Conservation (phyloP, 2,113 vertebrate genomes). For the Cochlearius cochlearius region DNA sequence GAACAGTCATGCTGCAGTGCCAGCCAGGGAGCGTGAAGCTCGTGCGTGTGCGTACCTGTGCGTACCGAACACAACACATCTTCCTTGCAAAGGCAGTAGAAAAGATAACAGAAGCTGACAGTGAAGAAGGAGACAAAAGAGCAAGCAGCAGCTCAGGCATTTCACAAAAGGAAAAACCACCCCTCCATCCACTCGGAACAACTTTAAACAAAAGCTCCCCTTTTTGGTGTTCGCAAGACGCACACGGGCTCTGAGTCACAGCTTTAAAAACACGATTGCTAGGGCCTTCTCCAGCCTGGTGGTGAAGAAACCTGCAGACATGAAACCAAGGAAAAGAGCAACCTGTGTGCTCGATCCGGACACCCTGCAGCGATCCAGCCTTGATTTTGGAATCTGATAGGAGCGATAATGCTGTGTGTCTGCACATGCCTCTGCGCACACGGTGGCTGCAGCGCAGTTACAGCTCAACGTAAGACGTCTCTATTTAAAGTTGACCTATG, state of each 20-base stretch:
- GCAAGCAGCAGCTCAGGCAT: not conserved
- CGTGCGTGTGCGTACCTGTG: rapidly evolving
- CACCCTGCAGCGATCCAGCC: not conserved
- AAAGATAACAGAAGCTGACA: not conserved
- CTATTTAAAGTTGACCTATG: not conserved
- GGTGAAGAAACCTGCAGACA: not conserved
- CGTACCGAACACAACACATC: not conserved
- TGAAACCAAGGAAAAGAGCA: not conserved
- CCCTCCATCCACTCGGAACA: not conserved
- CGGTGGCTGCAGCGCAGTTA: rapidly evolving
- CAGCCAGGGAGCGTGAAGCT: not conserved
- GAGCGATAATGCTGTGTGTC: not conserved
- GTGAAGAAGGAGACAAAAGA: not conserved
- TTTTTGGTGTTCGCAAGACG: not conserved
- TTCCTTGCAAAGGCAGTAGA: not conserved
- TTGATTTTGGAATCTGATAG: not conserved
- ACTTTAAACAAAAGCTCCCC: not conserved
- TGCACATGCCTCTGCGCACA: not conserved
- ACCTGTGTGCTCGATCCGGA: not conserved
- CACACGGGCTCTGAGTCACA: rapidly evolving
- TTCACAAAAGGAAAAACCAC: not conserved
- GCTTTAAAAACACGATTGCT: not conserved
- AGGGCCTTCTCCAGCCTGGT: not conserved
- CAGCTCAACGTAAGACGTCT: not conserved
- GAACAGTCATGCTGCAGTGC: not conserved